phyloP scores from a whole-genome alignment of 2,888 invertebrate species.

The Pseudoips prasinana region DNA sequence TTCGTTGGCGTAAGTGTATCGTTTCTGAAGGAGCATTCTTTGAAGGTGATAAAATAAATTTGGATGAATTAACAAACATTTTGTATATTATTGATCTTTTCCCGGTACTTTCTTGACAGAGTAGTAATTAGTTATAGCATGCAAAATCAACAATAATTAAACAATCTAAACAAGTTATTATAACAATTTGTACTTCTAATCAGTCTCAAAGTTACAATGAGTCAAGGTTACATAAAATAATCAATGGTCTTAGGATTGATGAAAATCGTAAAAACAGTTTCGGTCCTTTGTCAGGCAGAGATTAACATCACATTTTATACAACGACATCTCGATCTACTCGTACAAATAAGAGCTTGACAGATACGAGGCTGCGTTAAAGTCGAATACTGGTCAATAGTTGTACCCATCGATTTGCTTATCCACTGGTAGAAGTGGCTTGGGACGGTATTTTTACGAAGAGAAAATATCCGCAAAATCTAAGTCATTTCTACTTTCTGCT shows the following conservation, averaged over 20 bases:
- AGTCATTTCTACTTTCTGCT: not conserved
- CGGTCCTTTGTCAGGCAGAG: not conserved
- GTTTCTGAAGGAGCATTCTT: too few relatives aligned
- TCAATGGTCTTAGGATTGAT: not conserved
- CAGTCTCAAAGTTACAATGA: not conserved
- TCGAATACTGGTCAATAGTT: not conserved
- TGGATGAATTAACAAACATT: too few relatives aligned
- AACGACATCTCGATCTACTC: not conserved
- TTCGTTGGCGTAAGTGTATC: too few relatives aligned
- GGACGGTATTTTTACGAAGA: not conserved
- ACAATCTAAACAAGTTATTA: conserved; percentile 1
- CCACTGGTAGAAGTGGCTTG: not conserved
- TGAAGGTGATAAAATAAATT: too few relatives aligned
- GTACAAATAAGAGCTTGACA: not conserved
- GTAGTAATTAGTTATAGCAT: too few relatives aligned
- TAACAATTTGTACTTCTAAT: conserved; percentile 1
- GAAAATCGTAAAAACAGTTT: not conserved
- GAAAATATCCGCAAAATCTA: not conserved
- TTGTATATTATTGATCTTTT: too few relatives aligned
- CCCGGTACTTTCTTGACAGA: too few relatives aligned
- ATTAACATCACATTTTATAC: not conserved
- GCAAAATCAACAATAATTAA: conserved; percentile 2
- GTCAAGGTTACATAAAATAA: too few relatives aligned
- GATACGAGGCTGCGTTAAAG: not conserved
- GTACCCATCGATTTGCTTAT: not conserved